Conservation (phyloP, 1,140 invertebrate genomes). For the Zelostemma sp. region DNA sequence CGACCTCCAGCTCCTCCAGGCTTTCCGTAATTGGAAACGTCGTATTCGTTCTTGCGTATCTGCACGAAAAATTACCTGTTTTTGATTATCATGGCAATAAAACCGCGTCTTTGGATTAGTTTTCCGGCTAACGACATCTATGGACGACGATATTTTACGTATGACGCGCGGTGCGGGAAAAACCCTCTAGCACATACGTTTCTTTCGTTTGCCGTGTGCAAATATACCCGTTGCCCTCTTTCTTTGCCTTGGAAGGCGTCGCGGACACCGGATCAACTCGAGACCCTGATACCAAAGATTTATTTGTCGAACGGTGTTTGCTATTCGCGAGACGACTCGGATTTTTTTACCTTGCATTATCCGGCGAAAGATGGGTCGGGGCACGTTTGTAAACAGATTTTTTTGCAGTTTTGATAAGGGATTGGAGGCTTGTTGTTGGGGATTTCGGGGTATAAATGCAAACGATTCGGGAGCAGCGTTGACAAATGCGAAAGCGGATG, state of each 20-base stretch:
- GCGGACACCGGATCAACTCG: slow-evolving; percentile 8
- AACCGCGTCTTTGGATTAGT: slow-evolving; percentile 19
- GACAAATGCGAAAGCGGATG: slow-evolving; percentile 9
- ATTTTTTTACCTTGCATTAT: slow-evolving; percentile 23
- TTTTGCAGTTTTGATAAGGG: neutral
- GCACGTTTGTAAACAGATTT: slow-evolving; percentile 22
- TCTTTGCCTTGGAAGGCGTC: slow-evolving; percentile 22
- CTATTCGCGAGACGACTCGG: slow-evolving; percentile 26
- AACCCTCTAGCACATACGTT: slow-evolving; percentile 17
- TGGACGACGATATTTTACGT: slow-evolving; percentile 39
- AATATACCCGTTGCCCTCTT: slow-evolving; percentile 8
- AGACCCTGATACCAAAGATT: slow-evolving; percentile 19
- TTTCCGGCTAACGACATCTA: slow-evolving; percentile 24
- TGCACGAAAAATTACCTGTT: no score
- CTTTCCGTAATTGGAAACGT: no score
- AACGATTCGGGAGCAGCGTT: no score
- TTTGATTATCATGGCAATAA: slow-evolving; percentile 11
- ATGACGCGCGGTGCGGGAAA: slow-evolving; percentile 18
- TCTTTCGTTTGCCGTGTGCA: slow-evolving; percentile 16
- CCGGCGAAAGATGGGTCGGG: slow-evolving; percentile 24
- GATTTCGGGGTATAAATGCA: no score
- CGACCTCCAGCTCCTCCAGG: no score
- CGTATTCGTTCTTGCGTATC: no score
- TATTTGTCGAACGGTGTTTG: slow-evolving; percentile 45
- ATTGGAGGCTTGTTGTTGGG: no score